Evolutionary conservation across 1,140 invertebrate species (phyloP), one percentile per base, ranked within the genome.

Genomic region (Ceratina calcarata): DNA sequence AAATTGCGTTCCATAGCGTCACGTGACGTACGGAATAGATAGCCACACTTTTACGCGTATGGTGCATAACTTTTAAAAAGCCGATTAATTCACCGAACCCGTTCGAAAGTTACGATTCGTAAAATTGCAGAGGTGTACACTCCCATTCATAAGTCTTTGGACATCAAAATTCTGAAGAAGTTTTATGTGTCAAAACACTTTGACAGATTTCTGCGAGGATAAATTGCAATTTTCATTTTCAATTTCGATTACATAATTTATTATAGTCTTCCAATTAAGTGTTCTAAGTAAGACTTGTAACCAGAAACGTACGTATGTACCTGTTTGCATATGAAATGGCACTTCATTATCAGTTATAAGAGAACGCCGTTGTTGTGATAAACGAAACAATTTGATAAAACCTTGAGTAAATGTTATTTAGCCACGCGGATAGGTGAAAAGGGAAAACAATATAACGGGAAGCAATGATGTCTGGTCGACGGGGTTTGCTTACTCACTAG

Each of bases 391-490:
- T 32, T 45, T 45, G 37, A 6, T 45, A 45, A 7, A 45, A 45
- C 8, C 49, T 72, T 72, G 45, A 18, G 22, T 57, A 32, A 45
- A 45, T 27, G 51, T 78, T 57, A 72, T 78, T 57, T 22, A 65
- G 51, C 20, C 0, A 12, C 16, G 10, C 7, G 2, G 13, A 3
- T 27, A 64, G 16, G 32, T 51, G 69, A 0, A 69, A 78, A 78
- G 49, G 32, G 61, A 57, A 45, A 0, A 27, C n/a, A 72, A 72
- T 16, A 22, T 78, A 78, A 79, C 69, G 61, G 61, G 51, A 62
- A 58, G 49, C 22, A 79, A 79, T 60, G 51, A 72, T 27, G 51
- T 32, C 27, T 45, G 12, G 16, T 37, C 10, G 51, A 12, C 24
- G 2, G 18, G 49, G 24, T 45, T 10, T 10, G 10, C 37, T 10